Evolutionary conservation across 2,797 vertebrate genomes (phyloP).

Genomic region (Echeneis naucrates): DNA sequence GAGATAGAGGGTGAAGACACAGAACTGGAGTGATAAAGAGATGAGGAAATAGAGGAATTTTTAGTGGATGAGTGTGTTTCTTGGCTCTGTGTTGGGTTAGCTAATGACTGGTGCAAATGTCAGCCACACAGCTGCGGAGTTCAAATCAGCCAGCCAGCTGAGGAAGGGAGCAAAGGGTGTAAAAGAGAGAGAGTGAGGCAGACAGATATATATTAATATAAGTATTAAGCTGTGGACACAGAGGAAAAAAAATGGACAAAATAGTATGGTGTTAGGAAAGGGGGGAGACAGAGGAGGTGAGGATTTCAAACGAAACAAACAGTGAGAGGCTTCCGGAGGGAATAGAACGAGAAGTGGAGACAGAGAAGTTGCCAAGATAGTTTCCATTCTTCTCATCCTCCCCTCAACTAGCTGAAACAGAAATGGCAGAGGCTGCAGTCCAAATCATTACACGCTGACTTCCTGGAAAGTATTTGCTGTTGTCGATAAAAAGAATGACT

Average conservation of each 20-base stretch:
- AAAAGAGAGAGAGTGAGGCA: slow-evolving; percentile 33
- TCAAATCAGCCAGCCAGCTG: slow-evolving; percentile 78
- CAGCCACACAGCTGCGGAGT: slow-evolving; percentile 72
- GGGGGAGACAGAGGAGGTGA: slow-evolving; percentile 59
- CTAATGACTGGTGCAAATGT: slow-evolving; percentile 82
- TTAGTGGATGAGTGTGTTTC: slow-evolving; percentile 73
- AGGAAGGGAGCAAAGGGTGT: slow-evolving; percentile 60
- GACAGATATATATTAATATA: slow-evolving; percentile 61
- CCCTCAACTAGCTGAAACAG: slow-evolving; percentile 64
- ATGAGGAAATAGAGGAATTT: slow-evolving; percentile 67
- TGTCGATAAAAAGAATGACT: slow-evolving; percentile 61
- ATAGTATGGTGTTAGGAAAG: slow-evolving; percentile 47
- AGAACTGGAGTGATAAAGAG: slow-evolving; percentile 29
- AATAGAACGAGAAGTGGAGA: slow-evolving; percentile 52
- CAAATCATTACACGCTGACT: slow-evolving; percentile 73
- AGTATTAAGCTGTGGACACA: slow-evolving; percentile 53
- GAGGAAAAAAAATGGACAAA: slow-evolving; percentile 42
- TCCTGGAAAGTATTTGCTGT: slow-evolving; percentile 74
- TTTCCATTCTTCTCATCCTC: slow-evolving; percentile 76
- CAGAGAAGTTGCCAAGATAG: slow-evolving; percentile 75
- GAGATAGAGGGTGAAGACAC: slow-evolving; percentile 23
- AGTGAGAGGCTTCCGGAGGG: slow-evolving; percentile 62
- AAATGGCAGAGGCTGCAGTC: slow-evolving; percentile 66
- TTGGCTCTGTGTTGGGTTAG: slow-evolving; percentile 73
- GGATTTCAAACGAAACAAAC: slow-evolving; percentile 70